phyloP scores from a whole-genome alignment of 2,888 invertebrate genomes.

The Cephus rjabovi region DNA sequence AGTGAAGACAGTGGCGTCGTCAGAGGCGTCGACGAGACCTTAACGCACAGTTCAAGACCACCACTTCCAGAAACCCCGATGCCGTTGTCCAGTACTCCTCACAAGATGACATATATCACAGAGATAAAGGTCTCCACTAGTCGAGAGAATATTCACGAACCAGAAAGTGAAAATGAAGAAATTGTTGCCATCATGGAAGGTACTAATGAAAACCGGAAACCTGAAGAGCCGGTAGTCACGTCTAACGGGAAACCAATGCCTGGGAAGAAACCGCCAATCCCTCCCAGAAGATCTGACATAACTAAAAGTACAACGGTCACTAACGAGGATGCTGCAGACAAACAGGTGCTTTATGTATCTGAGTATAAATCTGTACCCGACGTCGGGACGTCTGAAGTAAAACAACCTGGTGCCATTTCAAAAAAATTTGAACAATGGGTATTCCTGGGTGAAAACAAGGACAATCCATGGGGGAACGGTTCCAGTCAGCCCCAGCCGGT shows the following conservation, averaged over 20 bases:
- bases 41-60: slow-evolving; percentile 52
- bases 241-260: slow-evolving; percentile 56
- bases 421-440: slow-evolving; percentile 65
- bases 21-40: slow-evolving; percentile 44
- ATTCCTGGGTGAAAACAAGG: slow-evolving; percentile 55
- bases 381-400: slow-evolving; percentile 13
- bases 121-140: slow-evolving; percentile 77
- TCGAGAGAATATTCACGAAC: slow-evolving; percentile 40
- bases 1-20: slow-evolving; percentile 59
- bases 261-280: slow-evolving; percentile 67
- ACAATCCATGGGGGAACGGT: slow-evolving; percentile 53
- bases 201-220: slow-evolving; percentile 34
- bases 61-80: slow-evolving; percentile 64
- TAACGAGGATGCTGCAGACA: slow-evolving; percentile 45
- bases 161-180: slow-evolving; percentile 35
- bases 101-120: slow-evolving; percentile 74
- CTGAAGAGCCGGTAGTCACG: slow-evolving; percentile 39
- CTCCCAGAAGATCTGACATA: slow-evolving; percentile 66
- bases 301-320: slow-evolving; percentile 45
- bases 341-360: slow-evolving; percentile 61
- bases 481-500: slow-evolving; percentile 56
- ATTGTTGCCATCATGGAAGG: slow-evolving; percentile 35
- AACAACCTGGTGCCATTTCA: slow-evolving; percentile 29
- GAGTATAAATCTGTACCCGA: slow-evolving; percentile 49
- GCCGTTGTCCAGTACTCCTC: slow-evolving; percentile 53